Evolutionary conservation across 2,888 invertebrate genomes (phyloP), one percentile per base, ranked within the genome.

Genomic region (Agonum fuliginosum): DNA sequence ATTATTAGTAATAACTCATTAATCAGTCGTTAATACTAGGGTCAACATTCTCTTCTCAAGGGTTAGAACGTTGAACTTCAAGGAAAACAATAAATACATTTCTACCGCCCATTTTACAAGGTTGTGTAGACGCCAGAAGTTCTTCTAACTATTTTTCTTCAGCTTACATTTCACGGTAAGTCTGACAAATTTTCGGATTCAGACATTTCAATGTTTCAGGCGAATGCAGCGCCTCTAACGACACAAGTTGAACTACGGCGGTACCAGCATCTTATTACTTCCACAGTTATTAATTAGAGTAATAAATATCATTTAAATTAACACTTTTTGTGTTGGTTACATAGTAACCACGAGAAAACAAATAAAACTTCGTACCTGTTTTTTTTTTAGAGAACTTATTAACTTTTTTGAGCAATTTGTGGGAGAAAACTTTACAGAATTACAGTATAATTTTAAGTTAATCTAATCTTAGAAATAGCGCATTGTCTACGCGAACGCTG

Each of bases 201-300:
- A n/a, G n/a, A n/a, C n/a, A n/a, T n/a, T n/a, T n/a, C n/a, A n/a
- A n/a, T 24, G 22, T 54, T 54, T 54, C n/a, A 54, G 54, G 54
- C 24, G 24, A 4, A n/a, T 20, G 10, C 10, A 22, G 0, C 54
- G 24, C 20, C 54, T 1, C 24, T n/a, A 10, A 8, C 24, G 51
- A 51, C 22, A 27, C 4, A 24, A 54, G n/a, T 22, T 4, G 54
- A 54, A 54, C 24, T 12, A 54, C 54, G 54, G n/a, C 5, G 54
- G 54, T 54, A 54, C 54, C 54, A 54, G 54, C 54, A 54, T 51
- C 19, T 20, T 20, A 51, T 54, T 54, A 37, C 37, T 54, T 24
- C 24, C 2, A 4, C 19, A 12, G 10, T 54, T 54, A 54, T 54
- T 54, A 54, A 51, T 51, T 51, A 20, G 4, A 10, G 51, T 51